Conservation (phyloP, 2,888 invertebrate genomes). For the Sarcophaga rosellei region DNA sequence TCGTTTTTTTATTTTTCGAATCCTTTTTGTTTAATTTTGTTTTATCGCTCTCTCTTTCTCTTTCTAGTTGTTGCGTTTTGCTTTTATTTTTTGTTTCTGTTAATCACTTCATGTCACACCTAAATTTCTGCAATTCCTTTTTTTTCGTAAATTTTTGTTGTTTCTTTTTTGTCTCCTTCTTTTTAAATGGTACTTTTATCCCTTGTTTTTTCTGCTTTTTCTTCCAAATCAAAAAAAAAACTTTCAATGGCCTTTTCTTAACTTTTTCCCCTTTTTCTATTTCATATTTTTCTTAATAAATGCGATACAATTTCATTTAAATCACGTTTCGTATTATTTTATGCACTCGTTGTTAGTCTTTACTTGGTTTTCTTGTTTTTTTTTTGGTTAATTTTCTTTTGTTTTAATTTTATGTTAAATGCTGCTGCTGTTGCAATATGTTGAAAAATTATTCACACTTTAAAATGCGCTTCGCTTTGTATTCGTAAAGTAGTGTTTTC, state of each 20-base stretch:
- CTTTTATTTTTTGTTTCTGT: conserved; percentile 35
- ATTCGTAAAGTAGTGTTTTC: conserved; percentile 29
- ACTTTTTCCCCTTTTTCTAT: not conserved
- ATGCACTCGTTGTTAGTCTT: conserved; percentile 49
- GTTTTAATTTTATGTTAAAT: not conserved
- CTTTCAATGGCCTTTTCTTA: not conserved
- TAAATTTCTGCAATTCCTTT: conserved; percentile 61
- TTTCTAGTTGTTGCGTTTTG: conserved; percentile 11
- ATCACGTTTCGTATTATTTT: conserved; percentile 25
- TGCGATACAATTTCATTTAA: conserved; percentile 12
- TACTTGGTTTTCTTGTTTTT: conserved; percentile 30
- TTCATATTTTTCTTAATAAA: conserved; percentile 28
- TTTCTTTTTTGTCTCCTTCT: conserved; percentile 43
- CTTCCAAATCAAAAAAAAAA: conserved; percentile 18
- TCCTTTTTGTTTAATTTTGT: conserved; percentile 17
- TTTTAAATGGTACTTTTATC: conserved; percentile 42
- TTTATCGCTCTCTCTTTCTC: conserved; percentile 7
- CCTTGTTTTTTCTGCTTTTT: conserved; percentile 9
- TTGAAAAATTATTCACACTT: not conserved
- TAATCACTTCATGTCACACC: conserved; percentile 63
- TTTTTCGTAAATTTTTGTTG: conserved; percentile 30
- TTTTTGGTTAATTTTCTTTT: conserved; percentile 30
- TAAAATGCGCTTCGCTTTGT: conserved; percentile 60
- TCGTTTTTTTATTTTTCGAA: conserved; percentile 6
- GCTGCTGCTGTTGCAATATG: not conserved